These are phyloP conservation scores for Nasonia oneida DNA, from an alignment of 2,888 invertebrate genomes.

Conservation along the genomic window DNA sequence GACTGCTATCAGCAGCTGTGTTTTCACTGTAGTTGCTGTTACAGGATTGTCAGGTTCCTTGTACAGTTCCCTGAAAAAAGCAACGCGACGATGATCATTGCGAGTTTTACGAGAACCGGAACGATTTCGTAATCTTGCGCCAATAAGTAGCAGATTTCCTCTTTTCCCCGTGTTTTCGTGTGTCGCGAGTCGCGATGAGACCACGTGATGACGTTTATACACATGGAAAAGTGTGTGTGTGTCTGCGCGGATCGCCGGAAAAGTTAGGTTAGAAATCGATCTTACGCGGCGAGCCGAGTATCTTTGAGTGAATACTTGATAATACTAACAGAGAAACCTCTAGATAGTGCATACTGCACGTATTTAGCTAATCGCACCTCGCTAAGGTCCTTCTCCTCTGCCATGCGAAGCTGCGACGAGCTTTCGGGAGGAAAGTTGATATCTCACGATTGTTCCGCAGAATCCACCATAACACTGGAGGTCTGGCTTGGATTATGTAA, in stretches of 20 bases:
- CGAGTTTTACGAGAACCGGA: constrained; percentile 4
- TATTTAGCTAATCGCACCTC: constrained; percentile 64
- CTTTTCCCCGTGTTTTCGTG: constrained; percentile 31
- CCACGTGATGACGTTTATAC: constrained; percentile 50
- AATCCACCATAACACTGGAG: constrained; percentile 1
- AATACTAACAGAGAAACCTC: constrained; percentile 77
- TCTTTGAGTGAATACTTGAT: constrained; percentile 60
- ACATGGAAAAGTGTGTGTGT: background rate
- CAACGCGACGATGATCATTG: constrained; percentile 34
- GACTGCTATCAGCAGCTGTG: constrained; percentile 81
- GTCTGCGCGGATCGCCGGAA: constrained; percentile 37
- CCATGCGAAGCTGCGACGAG: constrained; percentile 9
- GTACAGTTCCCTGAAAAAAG: constrained; percentile 79
- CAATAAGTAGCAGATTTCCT: constrained; percentile 23
- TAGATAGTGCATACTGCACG: constrained; percentile 75
- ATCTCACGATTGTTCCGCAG: background rate
- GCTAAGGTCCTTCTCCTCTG: constrained; percentile 38
- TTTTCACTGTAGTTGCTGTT: constrained; percentile 81
- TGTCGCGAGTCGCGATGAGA: background rate
- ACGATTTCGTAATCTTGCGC: constrained; percentile 51
- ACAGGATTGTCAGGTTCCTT: constrained; percentile 76
- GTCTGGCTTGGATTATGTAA: background rate
- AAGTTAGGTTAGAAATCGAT: constrained; percentile 63
- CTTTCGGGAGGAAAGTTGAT: background rate
- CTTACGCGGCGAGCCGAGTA: constrained; percentile 40